Evolutionary conservation across 1,140 invertebrate genomes (phyloP).

Genomic region (Ylistrum balloti): DNA sequence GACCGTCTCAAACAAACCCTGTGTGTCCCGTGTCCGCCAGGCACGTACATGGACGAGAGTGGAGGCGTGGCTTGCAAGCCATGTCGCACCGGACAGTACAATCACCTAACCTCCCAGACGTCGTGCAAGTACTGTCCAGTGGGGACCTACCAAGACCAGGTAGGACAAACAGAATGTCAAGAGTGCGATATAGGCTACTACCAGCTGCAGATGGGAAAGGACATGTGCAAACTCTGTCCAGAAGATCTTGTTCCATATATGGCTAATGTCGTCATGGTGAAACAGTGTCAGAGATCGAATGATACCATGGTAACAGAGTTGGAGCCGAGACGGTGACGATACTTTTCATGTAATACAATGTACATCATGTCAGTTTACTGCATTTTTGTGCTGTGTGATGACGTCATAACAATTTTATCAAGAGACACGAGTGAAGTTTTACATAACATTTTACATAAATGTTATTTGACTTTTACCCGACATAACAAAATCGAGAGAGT

Average conservation of each 20-base stretch:
- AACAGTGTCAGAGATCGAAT: not conserved
- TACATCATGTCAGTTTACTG: no score
- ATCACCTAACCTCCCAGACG: not conserved
- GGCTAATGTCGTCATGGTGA: not conserved
- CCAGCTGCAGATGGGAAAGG: not conserved
- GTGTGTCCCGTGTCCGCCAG: not conserved
- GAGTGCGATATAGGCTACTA: not conserved
- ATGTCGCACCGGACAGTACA: not conserved
- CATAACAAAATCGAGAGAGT: no score
- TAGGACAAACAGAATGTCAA: not conserved
- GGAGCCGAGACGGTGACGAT: not conserved
- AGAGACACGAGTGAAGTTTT: no score
- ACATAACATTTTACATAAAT: no score
- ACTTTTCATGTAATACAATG: not conserved
- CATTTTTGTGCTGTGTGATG: no score
- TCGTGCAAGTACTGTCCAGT: not conserved
- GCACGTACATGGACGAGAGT: not conserved
- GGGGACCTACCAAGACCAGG: not conserved
- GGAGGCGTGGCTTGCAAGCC: not conserved
- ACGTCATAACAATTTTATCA: no score
- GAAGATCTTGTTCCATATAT: not conserved
- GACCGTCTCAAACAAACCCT: not conserved
- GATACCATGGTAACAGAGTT: not conserved
- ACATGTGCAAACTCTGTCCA: not conserved
- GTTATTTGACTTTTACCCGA: no score